A percentile compares a stretch with the other conserved stretches of the same genome.
Conservation (phyloP, 1,140 invertebrate genomes). For the Drosophila novamexicana region DNA sequence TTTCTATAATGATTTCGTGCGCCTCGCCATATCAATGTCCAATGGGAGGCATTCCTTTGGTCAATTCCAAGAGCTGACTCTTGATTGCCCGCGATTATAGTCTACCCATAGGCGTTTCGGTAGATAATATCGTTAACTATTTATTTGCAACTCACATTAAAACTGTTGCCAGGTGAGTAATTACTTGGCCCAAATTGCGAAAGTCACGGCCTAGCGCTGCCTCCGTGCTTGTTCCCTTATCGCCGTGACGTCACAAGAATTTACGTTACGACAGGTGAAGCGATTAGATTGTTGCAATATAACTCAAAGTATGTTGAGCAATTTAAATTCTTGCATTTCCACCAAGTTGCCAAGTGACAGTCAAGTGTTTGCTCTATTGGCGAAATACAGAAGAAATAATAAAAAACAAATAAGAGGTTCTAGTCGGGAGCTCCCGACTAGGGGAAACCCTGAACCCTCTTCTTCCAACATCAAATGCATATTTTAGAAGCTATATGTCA, state of each 20-base stretch:
- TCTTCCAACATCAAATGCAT: too few species aligned
- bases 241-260: conserved; percentile 72
- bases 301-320: conserved; percentile 47
- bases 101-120: not conserved
- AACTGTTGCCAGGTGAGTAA: conserved; percentile 55
- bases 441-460: too few species aligned
- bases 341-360: conserved; percentile 32
- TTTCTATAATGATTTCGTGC: conserved; percentile 15
- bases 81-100: not conserved
- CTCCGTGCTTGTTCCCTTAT: conserved; percentile 26
- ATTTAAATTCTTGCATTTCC: conserved; percentile 5
- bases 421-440: too few species aligned
- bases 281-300: conserved; percentile 67
- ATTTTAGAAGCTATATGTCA: too few species aligned
- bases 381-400: not conserved
- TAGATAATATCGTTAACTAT: conserved; percentile 6
- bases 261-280: conserved; percentile 37
- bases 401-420: not conserved
- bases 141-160: conserved; percentile 48
- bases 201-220: conserved; percentile 22
- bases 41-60: not conserved
- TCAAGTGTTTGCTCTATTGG: not conserved
- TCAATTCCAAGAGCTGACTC: conserved; percentile 6
- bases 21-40: conserved; percentile 23
- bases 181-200: conserved; percentile 1